Base-by-base conservation (phyloP, 2,888 invertebrate species). In the Operophtera brumata region DNA sequence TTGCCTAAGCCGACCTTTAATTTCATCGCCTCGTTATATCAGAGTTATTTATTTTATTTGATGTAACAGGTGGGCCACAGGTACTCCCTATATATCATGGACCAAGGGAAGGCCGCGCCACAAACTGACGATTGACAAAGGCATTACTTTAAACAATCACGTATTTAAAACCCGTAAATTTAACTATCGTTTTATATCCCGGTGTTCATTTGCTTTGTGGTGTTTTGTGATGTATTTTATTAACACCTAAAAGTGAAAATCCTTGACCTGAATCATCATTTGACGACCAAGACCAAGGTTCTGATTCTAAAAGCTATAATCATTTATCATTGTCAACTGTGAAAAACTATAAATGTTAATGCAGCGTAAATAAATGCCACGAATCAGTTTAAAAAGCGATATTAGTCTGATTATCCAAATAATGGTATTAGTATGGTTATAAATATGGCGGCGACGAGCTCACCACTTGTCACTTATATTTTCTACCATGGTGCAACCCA, bases 61-160 rank as follows among this genome's bases (percentile, higher is more conserved):
- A 32, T 37, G 12, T 46, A 35, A 42, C 46, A 50, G 46, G 49
- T 49, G 41, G 2, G 12, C n/a, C 4, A 20, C 4, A 20, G 20
- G 2, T 20, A 20, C 20, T 14, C 54, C 61, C 59, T 65, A 50
- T 54, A 64, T 71, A 63, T 69, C 65, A 66, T 66, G 64, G 57
- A 51, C 73, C 84, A 82, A 84, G 84, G 81, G 74, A 84, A 84
- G 84, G 84, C 68, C 78, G 50, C 54, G 65, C 64, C 51, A 46
- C 64, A 67, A 20, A 20, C 20, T 53, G 56, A 13, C 32, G 48
- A 56, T 42, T 54, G 56, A 61, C 53, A 58, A 49, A 41, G 32
- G 40, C 28, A 48, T 55, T 20, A 20, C 20, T 20, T 20, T 4
- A 47, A 44, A 13, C 47, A 42, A 53, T 36, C 37, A 37, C 25